Conservation (phyloP, 2,797 vertebrate species). For the Miichthys miiuy region DNA sequence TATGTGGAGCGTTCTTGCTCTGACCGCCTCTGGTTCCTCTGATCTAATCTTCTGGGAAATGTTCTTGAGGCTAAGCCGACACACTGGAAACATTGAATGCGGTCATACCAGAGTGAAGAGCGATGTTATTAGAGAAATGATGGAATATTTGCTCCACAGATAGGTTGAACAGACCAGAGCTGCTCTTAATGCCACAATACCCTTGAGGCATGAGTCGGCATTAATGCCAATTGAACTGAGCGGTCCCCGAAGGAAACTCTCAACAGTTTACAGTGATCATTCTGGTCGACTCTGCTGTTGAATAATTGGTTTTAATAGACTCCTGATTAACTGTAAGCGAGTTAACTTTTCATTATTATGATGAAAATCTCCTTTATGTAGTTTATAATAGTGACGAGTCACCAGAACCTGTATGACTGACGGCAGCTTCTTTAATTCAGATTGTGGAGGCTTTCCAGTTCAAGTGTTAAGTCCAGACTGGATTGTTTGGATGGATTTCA, state of each 20-base stretch:
- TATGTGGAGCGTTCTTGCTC: constrained; percentile 40
- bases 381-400: background rate
- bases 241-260: constrained; percentile 20
- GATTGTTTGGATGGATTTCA: background rate
- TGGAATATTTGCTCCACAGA: constrained; percentile 58
- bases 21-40: constrained; percentile 58
- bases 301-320: background rate
- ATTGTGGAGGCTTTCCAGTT: background rate
- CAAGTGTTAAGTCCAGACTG: background rate
- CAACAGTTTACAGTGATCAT: constrained; percentile 16
- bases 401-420: background rate
- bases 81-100: constrained; percentile 66
- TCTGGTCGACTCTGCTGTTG: constrained; percentile 38
- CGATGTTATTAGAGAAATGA: constrained; percentile 49
- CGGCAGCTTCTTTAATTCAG: background rate
- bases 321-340: background rate
- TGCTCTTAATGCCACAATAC: constrained; percentile 53
- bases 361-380: background rate
- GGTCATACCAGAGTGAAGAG: constrained; percentile 46
- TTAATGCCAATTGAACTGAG: constrained; percentile 50
- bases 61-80: constrained; percentile 57
- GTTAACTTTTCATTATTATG: background rate
- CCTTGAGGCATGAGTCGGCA: constrained; percentile 52
- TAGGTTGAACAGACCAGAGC: constrained; percentile 32
- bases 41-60: constrained; percentile 67